Evolutionary conservation across 1,140 invertebrate genomes (phyloP), one percentile per base, ranked within the genome.

Genomic region (Philotrypesis tridentata): DNA sequence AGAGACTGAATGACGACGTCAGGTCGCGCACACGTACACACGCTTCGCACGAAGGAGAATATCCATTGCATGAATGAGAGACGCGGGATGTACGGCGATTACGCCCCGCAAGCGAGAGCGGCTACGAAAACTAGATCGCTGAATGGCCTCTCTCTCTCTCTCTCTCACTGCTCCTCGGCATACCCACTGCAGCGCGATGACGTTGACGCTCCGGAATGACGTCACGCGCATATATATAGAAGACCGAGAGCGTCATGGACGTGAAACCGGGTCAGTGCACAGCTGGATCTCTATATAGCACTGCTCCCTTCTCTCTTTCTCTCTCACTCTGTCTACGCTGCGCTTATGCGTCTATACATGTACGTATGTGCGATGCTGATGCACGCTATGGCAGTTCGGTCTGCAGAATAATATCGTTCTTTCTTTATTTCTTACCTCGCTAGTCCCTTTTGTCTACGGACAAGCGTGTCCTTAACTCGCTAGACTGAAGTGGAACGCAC

Each of bases 61-160:
- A 86, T 87, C 87, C 87, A 9, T 25, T 37, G 85, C 88, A 87
- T 91, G 89, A 91, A 91, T 90, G 90, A 87, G 86, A 87, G 82
- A 87, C 43, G 29, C 31, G 65, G 79, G 55, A 85, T 84, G 85
- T 82, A 86, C 86, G 87, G 83, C 87, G 89, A 90, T 90, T 90
- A 90, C 89, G 87, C 87, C 88, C 85, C 73, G 84, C 12, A 68
- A 37, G 80, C 21, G 40, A 48, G 65, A 48, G 65, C 61, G 63
- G 25, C 67, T 65, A 77, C 71, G 72, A 43, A 63, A 82, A 63
- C 67, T 79, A 82, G 84, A 84, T 84, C 85, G 83, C 82, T 87
- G 83, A 87, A 87, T 87, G 87, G 85, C 82, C 55, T 63, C 70
- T 27, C 7, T n/a, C 25, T 68, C 65, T 31, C 31, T 33, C 27